Conservation (phyloP, 2,113 vertebrate species). For the Xenopus tropicalis region DNA sequence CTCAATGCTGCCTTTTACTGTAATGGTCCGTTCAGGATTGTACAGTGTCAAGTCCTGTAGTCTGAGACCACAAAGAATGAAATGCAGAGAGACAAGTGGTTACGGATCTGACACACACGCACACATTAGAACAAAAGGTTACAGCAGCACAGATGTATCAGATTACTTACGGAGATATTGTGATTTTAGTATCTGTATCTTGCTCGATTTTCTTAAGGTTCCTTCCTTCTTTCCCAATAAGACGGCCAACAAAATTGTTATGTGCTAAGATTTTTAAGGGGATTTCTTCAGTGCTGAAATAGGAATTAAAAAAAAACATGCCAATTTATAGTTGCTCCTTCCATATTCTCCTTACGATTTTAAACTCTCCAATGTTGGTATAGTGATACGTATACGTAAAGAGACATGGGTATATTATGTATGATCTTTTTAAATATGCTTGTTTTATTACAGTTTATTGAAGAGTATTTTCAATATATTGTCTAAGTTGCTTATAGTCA, state of each 20-base stretch:
- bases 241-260: conserved; percentile 95
- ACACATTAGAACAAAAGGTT: conserved; percentile 17
- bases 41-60: conserved; percentile 94
- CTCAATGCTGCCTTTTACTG: conserved; percentile 85
- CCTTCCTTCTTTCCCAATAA: conserved; percentile 97
- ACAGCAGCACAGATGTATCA: neutral
- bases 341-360: no score
- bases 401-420: no score
- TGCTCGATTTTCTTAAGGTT: conserved; percentile 98
- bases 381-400: no score
- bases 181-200: conserved; percentile 96
- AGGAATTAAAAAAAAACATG: neutral
- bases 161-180: conserved; percentile 90
- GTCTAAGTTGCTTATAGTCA: no score
- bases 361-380: no score
- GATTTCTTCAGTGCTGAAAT: conserved; percentile 88
- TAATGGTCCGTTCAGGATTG: conserved; percentile 95
- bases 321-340: neutral
- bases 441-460: no score
- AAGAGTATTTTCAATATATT: no score
- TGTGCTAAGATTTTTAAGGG: conserved; percentile 96
- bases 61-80: conserved; percentile 60
- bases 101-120: neutral
- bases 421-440: no score
- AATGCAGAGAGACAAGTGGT: neutral